Evolutionary conservation across 2,888 invertebrate species (phyloP), one percentile per base, ranked within the genome.

Genomic region (Andricus curvator): DNA sequence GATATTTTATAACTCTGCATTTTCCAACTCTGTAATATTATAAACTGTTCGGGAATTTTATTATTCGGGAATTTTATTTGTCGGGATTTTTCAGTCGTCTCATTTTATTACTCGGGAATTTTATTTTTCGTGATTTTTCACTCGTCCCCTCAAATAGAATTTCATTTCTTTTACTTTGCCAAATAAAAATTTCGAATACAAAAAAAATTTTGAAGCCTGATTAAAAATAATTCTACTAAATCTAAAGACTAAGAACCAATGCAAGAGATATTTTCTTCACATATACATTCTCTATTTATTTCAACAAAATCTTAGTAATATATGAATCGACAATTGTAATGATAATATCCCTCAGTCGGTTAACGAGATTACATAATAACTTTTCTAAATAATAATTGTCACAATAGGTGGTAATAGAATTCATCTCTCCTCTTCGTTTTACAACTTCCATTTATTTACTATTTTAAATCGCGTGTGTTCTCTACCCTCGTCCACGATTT

Each of bases 281-380:
- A 83, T 82, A 80, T 84, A 87, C 84, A 87, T 84, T 82, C 66
- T 87, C 82, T 85, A 86, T 88, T 88, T 87, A 88, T 88, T 88
- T 84, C 80, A 88, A 91, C 86, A 84, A 86, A 89, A 89, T 84
- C 81, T 84, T 80, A 83, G 80, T 79, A 84, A 84, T 83, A 85
- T 85, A 84, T 82, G 81, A 84, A 86, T 85, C 84, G 85, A 70
- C 65, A 83, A 85, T 85, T 86, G 85, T 86, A 85, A 82, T 84
- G 11, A 56, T 85, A 79, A 80, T 86, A 85, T 88, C 85, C 84
- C 83, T 89, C 89, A 87, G 88, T 90, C 88, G 85, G 77, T 87
- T 84, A 86, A 85, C 85, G 81, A 80, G 85, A 85, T 84, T 84
- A 82, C 85, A 83, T 77, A 86, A 88, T 78, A 70, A 74, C 20